Evolutionary conservation across 2,113 vertebrate species (phyloP).

Genomic region (Odobenus rosmarus): DNA sequence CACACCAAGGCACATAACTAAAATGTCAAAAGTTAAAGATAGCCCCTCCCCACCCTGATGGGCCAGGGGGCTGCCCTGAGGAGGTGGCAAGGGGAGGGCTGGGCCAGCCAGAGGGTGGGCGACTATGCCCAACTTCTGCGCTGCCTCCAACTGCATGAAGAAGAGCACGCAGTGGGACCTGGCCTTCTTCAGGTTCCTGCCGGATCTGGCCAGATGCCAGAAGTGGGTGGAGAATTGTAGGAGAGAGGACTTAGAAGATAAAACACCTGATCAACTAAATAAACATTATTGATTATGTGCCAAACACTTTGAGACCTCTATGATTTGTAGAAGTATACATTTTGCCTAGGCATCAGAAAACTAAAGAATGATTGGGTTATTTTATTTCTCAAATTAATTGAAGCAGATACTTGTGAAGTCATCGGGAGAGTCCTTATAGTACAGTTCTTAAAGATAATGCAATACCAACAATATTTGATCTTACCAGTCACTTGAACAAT

Average conservation of each 20-base stretch:
- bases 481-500: slow-evolving; percentile 91
- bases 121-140: no score
- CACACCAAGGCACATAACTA: background rate
- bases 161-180: no score
- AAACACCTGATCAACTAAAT: slow-evolving; percentile 94
- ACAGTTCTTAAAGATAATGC: slow-evolving; percentile 92
- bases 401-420: slow-evolving; percentile 80
- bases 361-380: slow-evolving; percentile 80
- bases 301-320: slow-evolving; percentile 94
- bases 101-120: no score
- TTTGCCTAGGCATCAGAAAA: slow-evolving; percentile 79
- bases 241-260: slow-evolving; percentile 91
- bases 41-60: no score
- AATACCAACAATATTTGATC: slow-evolving; percentile 93
- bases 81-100: no score
- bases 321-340: slow-evolving; percentile 88
- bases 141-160: no score
- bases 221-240: slow-evolving; percentile 97
- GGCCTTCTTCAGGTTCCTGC: no score
- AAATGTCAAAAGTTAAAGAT: background rate
- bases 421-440: slow-evolving; percentile 93
- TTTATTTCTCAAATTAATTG: slow-evolving; percentile 80
- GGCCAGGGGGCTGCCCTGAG: no score
- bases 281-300: slow-evolving; percentile 95
- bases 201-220: slow-evolving; percentile 87